These are phyloP conservation scores for Musca vetustissima DNA, from an alignment of 1,140 invertebrate genomes.

Conservation along the genomic window DNA sequence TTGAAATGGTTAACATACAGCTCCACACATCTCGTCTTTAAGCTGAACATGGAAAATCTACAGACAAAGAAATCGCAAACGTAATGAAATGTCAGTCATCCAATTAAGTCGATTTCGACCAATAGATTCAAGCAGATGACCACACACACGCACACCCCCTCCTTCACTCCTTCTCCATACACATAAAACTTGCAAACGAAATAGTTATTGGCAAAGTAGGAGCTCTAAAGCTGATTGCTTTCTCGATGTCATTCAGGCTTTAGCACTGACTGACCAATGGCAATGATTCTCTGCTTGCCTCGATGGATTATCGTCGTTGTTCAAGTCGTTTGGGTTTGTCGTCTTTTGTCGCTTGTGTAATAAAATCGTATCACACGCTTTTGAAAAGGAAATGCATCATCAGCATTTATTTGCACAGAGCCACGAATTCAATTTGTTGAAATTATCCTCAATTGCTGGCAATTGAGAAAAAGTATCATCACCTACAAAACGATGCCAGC, in stretches of 20 bases:
- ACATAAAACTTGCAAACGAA: too few relatives aligned
- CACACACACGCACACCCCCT: too few relatives aligned
- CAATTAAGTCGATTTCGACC: constrained; percentile 6
- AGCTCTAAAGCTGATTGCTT: constrained; percentile 7
- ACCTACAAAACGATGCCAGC: background rate
- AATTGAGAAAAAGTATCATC: constrained; percentile 14
- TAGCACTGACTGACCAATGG: background rate
- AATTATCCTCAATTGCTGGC: constrained; percentile 21
- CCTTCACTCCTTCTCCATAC: too few relatives aligned
- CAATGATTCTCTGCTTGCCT: background rate
- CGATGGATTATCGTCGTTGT: background rate
- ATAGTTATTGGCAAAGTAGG: background rate
- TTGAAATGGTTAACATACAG: too few relatives aligned
- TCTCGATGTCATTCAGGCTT: background rate
- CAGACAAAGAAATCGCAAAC: constrained; percentile 16
- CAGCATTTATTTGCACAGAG: constrained; percentile 18
- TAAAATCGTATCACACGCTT: constrained; percentile 13
- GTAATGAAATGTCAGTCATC: constrained; percentile 24
- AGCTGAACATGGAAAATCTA: too few relatives aligned
- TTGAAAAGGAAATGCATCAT: constrained; percentile 24
- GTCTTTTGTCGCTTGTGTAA: background rate
- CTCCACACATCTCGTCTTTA: too few relatives aligned
- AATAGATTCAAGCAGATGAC: too few relatives aligned
- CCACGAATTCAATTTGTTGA: constrained; percentile 16
- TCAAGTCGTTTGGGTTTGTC: too few relatives aligned